Conservation (phyloP, 2,888 invertebrate genomes). For the Mylabris sibirica region DNA sequence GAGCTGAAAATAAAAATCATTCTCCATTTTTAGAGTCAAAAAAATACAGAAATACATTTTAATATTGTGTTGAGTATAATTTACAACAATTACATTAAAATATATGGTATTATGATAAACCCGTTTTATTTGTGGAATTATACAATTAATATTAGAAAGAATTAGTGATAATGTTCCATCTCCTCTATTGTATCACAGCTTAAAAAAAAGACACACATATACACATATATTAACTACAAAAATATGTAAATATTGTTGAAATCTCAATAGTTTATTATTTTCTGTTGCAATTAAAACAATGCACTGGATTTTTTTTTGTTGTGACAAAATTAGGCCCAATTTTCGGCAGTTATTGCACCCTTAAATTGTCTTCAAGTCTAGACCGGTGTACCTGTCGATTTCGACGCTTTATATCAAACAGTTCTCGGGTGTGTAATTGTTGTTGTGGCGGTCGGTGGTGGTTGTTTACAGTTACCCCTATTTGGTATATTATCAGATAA, state of each 20-base stretch:
- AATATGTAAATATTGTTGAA: neutral
- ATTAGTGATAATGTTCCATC: neutral
- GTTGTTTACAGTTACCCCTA: conserved; percentile 52
- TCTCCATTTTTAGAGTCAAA: neutral
- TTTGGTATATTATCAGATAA: conserved; percentile 63
- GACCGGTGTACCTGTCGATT: conserved; percentile 46
- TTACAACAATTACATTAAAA: neutral
- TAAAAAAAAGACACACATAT: neutral
- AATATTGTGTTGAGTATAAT: conserved; percentile 3
- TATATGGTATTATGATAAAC: neutral
- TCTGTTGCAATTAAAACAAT: neutral
- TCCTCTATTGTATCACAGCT: neutral
- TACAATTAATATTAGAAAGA: neutral
- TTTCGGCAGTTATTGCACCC: neutral
- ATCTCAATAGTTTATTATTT: neutral
- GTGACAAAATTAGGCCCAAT: neutral
- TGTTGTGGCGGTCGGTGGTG: conserved; percentile 57
- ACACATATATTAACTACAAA: neutral
- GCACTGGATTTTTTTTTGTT: neutral
- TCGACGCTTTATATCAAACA: conserved; percentile 57
- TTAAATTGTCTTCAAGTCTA: conserved; percentile 15
- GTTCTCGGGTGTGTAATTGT: conserved; percentile 57
- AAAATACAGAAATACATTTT: neutral
- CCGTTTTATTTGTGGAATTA: conserved; percentile 10
- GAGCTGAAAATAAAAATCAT: neutral